Percentiles rank a stretch among this genome's conserved stretches.
phyloP scores from a whole-genome alignment of 2,888 invertebrate genomes.

The Nyleta sp. region DNA sequence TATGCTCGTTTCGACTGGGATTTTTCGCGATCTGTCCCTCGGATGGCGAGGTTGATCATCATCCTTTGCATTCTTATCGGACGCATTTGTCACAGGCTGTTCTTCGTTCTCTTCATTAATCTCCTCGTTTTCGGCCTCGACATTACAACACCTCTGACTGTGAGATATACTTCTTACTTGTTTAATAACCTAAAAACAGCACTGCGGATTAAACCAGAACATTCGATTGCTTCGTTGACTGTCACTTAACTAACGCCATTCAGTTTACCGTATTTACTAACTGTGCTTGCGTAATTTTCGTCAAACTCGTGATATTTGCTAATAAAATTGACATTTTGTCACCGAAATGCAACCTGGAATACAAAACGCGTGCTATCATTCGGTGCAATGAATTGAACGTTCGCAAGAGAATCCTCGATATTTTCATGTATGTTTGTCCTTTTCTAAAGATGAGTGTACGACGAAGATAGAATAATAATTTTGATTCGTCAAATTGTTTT shows the following conservation, averaged over 20 bases:
- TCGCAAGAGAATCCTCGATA: too few relatives aligned
- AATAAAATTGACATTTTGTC: conserved; percentile 55
- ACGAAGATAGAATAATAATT: too few relatives aligned
- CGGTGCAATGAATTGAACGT: too few relatives aligned
- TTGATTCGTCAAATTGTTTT: too few relatives aligned
- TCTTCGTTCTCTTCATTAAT: conserved; percentile 20
- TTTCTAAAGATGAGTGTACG: too few relatives aligned
- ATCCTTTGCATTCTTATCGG: conserved; percentile 71
- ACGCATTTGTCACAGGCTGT: too few relatives aligned
- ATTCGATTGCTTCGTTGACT: neutral
- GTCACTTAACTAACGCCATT: neutral
- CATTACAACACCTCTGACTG: conserved; percentile 29
- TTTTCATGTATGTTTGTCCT: too few relatives aligned
- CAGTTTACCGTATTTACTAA: conserved; percentile 46
- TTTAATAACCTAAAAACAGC: conserved; percentile 53
- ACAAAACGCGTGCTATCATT: neutral
- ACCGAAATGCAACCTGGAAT: neutral
- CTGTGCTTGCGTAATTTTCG: conserved; percentile 30
- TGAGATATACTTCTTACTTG: conserved; percentile 38
- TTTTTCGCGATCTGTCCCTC: conserved; percentile 87
- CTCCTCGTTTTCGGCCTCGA: neutral
- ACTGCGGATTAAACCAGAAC: neutral
- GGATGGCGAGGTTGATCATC: conserved; percentile 72
- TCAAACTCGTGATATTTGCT: conserved; percentile 27
- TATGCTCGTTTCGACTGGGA: conserved; percentile 92